Conservation (phyloP, 1,140 invertebrate genomes). For the Leptinotarsa defecta region DNA sequence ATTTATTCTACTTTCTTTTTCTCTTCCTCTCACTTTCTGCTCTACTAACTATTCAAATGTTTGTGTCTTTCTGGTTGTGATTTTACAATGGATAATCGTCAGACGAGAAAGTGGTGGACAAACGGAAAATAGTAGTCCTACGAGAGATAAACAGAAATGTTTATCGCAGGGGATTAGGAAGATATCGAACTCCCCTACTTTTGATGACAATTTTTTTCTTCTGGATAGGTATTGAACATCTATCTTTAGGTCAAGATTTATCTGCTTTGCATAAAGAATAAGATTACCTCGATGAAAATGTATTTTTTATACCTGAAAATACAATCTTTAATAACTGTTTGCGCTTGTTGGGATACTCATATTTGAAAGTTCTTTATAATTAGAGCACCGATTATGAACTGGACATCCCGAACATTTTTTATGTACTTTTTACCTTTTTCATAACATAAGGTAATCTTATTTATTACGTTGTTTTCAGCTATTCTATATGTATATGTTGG, state of each 20-base stretch:
- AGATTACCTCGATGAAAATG: too few species aligned
- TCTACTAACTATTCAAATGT: constrained; percentile 13
- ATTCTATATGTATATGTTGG: too few species aligned
- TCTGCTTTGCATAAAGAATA: background rate
- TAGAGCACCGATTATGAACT: too few species aligned
- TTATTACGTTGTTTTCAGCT: too few species aligned
- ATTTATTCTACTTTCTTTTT: too few species aligned
- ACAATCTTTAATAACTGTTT: too few species aligned
- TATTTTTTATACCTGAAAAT: too few species aligned
- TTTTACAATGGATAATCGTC: background rate
- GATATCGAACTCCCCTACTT: constrained; percentile 25
- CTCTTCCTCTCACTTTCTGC: background rate
- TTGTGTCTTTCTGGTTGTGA: constrained; percentile 30
- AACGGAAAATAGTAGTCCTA: constrained; percentile 30
- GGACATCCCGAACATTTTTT: too few species aligned
- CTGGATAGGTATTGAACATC: constrained; percentile 28
- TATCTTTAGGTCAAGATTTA: background rate
- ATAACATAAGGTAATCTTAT: too few species aligned
- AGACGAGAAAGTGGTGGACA: constrained; percentile 36
- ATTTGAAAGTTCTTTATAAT: too few species aligned
- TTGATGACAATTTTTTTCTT: constrained; percentile 27
- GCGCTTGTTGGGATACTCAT: too few species aligned
- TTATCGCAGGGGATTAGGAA: constrained; percentile 32
- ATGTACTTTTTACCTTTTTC: too few species aligned
- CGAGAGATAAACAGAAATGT: constrained; percentile 27